Conservation (phyloP, 2,888 invertebrate species). For the Bellardia pandia region DNA sequence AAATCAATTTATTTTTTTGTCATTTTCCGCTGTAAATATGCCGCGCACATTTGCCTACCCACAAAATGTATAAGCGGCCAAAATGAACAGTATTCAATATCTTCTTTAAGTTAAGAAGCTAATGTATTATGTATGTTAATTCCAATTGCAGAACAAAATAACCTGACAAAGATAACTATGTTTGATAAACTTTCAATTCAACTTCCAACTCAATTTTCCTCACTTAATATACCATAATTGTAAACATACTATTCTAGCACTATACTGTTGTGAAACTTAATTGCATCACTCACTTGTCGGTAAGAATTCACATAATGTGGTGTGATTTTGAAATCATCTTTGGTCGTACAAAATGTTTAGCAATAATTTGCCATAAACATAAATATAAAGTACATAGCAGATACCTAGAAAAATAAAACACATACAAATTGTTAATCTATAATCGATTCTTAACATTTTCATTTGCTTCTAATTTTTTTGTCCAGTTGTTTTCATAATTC, state of each 20-base stretch:
- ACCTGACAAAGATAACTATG: too few species aligned
- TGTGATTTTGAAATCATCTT: constrained; percentile 44
- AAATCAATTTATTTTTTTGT: too few species aligned
- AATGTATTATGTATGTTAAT: too few species aligned
- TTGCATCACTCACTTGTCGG: constrained; percentile 42
- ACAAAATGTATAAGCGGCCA: too few species aligned
- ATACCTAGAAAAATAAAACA: background rate
- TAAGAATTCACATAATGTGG: constrained; percentile 17
- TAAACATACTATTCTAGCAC: background rate
- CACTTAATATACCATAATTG: background rate
- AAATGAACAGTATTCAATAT: too few species aligned
- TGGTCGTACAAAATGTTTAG: constrained; percentile 37
- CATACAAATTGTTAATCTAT: constrained; percentile 34
- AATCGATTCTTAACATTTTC: constrained; percentile 58
- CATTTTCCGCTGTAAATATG: too few species aligned
- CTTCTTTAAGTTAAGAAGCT: too few species aligned
- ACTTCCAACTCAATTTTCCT: background rate
- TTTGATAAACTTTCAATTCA: background rate
- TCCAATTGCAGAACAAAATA: too few species aligned
- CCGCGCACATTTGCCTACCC: too few species aligned
- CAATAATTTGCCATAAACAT: constrained; percentile 50
- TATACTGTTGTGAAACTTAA: background rate
- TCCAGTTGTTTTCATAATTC: constrained; percentile 28
- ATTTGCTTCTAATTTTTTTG: background rate
- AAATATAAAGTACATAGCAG: background rate